These are phyloP conservation scores for Schizothorax lantsangensis DNA, from an alignment of 2,797 vertebrate genomes.

Conservation along the genomic window DNA sequence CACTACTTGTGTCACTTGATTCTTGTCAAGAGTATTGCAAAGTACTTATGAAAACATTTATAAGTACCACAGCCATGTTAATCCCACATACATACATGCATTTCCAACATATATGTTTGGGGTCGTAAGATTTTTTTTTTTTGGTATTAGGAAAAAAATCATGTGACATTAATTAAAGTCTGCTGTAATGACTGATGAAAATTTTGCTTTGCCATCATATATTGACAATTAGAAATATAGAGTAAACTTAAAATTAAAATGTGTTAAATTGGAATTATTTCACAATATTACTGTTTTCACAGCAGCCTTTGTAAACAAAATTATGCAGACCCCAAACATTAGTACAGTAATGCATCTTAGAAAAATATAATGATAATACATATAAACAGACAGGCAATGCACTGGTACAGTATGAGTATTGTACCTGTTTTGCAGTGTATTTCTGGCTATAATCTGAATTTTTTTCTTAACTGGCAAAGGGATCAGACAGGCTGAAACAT, in stretches of 20 bases:
- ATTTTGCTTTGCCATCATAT: neutral
- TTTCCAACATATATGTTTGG: neutral
- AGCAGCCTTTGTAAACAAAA: neutral
- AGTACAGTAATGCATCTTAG: no score
- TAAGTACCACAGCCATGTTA: neutral
- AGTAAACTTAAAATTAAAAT: neutral
- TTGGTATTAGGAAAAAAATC: no score
- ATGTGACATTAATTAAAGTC: neutral
- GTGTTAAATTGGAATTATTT: neutral
- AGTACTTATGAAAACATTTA: neutral
- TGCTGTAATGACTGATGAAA: neutral
- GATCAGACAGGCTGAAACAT: neutral
- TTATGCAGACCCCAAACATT: no score
- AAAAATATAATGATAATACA: no score
- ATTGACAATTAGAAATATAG: neutral
- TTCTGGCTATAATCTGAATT: neutral
- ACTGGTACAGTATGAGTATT: neutral
- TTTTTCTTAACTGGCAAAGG: neutral
- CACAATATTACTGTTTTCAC: neutral
- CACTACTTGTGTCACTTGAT: constrained; percentile 14
- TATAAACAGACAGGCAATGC: neutral
- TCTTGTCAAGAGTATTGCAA: neutral
- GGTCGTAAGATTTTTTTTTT: neutral
- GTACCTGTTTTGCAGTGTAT: neutral
- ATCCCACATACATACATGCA: neutral